Conservation (phyloP, 2,888 invertebrate species). For the Carpatolechia fugitivella region DNA sequence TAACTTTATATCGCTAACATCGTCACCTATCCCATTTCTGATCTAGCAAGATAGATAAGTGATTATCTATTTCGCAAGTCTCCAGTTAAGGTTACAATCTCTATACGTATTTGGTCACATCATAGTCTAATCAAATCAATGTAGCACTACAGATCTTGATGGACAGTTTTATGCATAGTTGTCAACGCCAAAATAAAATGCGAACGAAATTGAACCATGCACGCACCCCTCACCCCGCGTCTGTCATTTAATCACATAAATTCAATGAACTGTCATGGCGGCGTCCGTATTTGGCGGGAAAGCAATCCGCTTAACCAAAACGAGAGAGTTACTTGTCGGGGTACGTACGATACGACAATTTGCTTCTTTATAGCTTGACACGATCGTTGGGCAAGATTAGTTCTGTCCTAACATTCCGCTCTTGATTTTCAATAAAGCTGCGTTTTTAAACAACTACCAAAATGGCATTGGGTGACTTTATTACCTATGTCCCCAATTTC, state of each 20-base stretch:
- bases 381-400: conserved; percentile 40
- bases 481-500: neutral
- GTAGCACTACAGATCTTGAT: no score
- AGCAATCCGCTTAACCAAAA: conserved; percentile 73
- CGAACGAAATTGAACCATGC: conserved; percentile 9
- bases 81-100: conserved; percentile 34
- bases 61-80: conserved; percentile 16
- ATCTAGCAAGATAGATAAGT: no score
- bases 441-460: neutral
- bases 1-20: no score
- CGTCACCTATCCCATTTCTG: no score
- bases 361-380: conserved; percentile 68
- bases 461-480: neutral
- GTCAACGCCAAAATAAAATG: conserved; percentile 40
- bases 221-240: conserved; percentile 42
- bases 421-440: neutral
- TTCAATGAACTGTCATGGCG: conserved; percentile 72
- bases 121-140: conserved; percentile 64
- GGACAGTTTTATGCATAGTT: conserved; percentile 52
- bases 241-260: conserved; percentile 71
- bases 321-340: conserved; percentile 50
- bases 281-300: conserved; percentile 72
- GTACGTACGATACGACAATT: conserved; percentile 41
- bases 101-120: conserved; percentile 60
- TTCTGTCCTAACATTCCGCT: conserved; percentile 32